These are phyloP conservation scores for Podargus strigoides DNA, from an alignment of 2,797 vertebrate genomes.

Conservation along the genomic window DNA sequence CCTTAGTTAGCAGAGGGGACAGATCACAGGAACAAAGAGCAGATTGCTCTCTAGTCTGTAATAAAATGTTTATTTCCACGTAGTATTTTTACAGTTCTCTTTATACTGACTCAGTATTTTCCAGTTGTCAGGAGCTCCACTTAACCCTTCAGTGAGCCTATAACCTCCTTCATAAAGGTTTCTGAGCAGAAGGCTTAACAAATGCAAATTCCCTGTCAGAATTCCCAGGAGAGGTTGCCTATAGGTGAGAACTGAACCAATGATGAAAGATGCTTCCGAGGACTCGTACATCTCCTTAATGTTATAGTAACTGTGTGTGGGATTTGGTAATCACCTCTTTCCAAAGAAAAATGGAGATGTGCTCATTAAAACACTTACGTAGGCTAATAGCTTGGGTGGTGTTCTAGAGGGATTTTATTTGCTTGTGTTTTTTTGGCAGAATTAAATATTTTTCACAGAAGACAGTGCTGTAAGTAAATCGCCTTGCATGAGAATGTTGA, in stretches of 20 bases:
- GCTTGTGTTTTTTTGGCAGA: background rate
- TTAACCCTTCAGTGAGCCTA: background rate
- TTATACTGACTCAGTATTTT: background rate
- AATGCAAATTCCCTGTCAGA: conserved; percentile 39
- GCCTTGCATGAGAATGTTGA: background rate
- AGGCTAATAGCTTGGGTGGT: background rate
- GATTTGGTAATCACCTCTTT: background rate
- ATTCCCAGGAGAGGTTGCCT: background rate
- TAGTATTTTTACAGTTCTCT: background rate
- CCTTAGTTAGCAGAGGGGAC: background rate
- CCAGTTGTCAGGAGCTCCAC: background rate
- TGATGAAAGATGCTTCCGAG: background rate
- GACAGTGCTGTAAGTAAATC: background rate
- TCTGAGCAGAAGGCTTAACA: conserved; percentile 18
- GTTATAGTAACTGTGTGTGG: background rate
- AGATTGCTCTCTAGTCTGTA: background rate
- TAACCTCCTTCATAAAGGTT: background rate
- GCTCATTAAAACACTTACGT: background rate
- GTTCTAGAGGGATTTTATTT: background rate
- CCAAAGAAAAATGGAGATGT: background rate
- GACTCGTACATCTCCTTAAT: conserved; percentile 6
- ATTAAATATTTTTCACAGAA: background rate
- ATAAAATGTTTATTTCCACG: background rate
- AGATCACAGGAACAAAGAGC: background rate
- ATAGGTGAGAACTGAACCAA: background rate